Conservation (phyloP, 2,113 vertebrate species). For the Lynx canadensis region DNA sequence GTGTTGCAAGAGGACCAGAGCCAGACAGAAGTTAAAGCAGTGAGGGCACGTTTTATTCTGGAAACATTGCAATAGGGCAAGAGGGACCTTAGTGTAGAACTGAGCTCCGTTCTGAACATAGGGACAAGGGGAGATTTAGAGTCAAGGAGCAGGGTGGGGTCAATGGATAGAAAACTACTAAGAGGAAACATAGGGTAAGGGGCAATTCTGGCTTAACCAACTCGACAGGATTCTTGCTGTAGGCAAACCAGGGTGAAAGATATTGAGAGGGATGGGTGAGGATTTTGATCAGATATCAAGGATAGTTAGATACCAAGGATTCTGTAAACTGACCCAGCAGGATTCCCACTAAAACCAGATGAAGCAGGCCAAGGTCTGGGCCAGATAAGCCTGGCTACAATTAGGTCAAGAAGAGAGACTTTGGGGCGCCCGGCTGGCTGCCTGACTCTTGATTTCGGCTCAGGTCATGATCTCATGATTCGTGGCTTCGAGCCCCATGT, state of each 20-base stretch:
- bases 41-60: background rate
- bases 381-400: background rate
- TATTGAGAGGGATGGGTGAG: background rate
- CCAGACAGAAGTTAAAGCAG: background rate
- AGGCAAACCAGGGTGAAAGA: background rate
- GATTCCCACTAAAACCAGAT: background rate
- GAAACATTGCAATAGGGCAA: background rate
- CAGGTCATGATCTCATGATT: no score
- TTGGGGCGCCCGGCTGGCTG: no score
- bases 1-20: background rate
- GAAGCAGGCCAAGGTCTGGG: background rate
- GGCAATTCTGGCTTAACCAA: background rate
- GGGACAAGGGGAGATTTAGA: background rate
- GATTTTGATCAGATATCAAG: background rate
- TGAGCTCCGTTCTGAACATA: background rate
- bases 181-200: background rate
- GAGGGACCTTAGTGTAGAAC: background rate
- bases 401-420: background rate
- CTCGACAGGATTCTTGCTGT: background rate
- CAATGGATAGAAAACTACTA: background rate
- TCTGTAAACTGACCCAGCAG: background rate
- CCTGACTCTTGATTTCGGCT: no score
- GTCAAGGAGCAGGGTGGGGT: background rate
- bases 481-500: no score
- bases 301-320: background rate